Percentiles rank a stretch among this genome's conserved stretches.
Conservation (phyloP, 2,113 vertebrate genomes). For the Procavia capensis region DNA sequence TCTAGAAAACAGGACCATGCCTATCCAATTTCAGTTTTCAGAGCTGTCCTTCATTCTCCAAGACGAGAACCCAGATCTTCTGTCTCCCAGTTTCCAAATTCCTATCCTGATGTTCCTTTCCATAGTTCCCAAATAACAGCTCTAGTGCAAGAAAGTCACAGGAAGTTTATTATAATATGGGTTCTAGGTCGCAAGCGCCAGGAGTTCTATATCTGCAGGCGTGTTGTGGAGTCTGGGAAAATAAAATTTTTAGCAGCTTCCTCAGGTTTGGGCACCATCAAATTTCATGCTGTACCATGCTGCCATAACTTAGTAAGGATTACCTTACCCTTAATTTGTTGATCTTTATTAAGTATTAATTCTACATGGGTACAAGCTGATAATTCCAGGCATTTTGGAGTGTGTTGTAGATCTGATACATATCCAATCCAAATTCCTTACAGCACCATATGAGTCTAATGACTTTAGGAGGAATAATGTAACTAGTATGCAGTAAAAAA, state of each 20-base stretch:
- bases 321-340: not conserved
- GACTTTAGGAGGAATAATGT: not conserved
- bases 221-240: not conserved
- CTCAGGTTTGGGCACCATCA: not conserved
- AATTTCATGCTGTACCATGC: not conserved
- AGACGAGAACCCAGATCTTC: not conserved
- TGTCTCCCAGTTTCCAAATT: not conserved
- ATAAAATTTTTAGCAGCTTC: not conserved
- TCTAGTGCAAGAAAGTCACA: constrained; percentile 3
- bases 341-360: not conserved
- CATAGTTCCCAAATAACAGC: not conserved
- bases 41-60: not conserved
- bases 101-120: not conserved
- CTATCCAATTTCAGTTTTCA: not conserved
- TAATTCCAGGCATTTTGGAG: constrained; percentile 29
- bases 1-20: not conserved
- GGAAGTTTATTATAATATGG: constrained; percentile 1
- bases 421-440: not conserved
- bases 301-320: not conserved
- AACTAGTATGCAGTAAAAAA: not conserved
- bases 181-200: not conserved
- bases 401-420: not conserved
- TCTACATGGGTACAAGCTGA: not conserved
- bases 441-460: not conserved
- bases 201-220: not conserved